Evolutionary conservation across 2,113 vertebrate species (phyloP).

Genomic region (Scopus umbretta): DNA sequence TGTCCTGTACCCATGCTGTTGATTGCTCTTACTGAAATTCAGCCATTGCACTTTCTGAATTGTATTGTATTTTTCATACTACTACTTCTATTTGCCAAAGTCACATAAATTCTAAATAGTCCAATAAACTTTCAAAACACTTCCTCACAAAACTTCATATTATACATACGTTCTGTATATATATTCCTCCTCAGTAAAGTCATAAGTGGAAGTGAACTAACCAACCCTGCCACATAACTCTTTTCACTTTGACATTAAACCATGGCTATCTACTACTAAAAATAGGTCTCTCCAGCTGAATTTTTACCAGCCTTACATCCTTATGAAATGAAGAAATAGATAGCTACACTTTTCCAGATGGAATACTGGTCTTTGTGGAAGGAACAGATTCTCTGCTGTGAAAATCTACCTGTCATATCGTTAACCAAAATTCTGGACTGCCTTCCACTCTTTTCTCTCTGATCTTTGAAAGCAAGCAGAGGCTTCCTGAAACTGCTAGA

Average conservation of each 20-base stretch:
- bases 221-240: neutral
- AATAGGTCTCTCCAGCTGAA: neutral
- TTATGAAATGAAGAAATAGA: neutral
- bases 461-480: neutral
- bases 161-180: neutral
- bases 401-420: neutral
- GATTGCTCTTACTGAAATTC: neutral
- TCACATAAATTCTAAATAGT: neutral
- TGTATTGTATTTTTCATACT: neutral
- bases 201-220: neutral
- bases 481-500: neutral
- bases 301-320: neutral
- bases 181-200: neutral
- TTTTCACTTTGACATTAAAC: neutral
- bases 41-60: neutral
- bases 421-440: neutral
- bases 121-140: neutral
- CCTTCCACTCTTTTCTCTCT: neutral
- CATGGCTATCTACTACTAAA: neutral
- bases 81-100: neutral
- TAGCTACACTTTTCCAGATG: neutral
- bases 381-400: neutral
- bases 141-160: neutral
- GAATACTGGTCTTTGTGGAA: neutral
- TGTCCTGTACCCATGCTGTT: neutral